phyloP scores from a whole-genome alignment of 2,888 invertebrate genomes.

The Priocnemis perturbator region DNA sequence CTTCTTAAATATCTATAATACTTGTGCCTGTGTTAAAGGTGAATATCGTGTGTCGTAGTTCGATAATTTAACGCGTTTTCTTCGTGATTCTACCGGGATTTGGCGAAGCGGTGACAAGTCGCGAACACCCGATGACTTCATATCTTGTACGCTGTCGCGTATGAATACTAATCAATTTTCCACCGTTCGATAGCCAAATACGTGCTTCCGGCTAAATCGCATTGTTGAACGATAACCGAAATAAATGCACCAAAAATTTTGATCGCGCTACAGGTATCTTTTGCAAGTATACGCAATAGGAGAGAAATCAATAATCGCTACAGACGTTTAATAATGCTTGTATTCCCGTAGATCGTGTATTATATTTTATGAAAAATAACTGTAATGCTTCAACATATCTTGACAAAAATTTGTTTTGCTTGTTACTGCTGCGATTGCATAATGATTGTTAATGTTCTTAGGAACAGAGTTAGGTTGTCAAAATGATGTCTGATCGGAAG shows the following conservation, averaged over 20 bases:
- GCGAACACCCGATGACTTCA: conserved; percentile 16
- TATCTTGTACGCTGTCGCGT: conserved; percentile 13
- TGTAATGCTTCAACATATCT: no score
- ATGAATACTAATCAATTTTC: conserved; percentile 21
- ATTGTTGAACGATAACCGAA: background rate
- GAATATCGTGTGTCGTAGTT: conserved; percentile 9
- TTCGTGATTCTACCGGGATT: no score
- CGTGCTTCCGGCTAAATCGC: background rate
- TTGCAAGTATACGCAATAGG: no score
- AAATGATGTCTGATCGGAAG: conserved; percentile 88
- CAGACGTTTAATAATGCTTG: no score
- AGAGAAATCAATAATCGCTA: no score
- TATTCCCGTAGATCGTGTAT: no score
- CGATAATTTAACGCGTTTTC: background rate
- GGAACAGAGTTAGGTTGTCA: conserved; percentile 12
- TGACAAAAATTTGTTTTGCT: no score
- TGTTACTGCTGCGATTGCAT: no score
- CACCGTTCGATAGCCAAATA: background rate
- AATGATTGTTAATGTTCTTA: background rate
- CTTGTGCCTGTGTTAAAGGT: conserved; percentile 22
- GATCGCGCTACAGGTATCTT: no score
- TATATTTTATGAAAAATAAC: no score
- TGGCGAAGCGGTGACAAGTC: conserved; percentile 14
- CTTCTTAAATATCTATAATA: conserved; percentile 15
- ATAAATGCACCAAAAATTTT: background rate